Evolutionary conservation across 2,888 invertebrate species (phyloP).

Genomic region (Conus canariensis): DNA sequence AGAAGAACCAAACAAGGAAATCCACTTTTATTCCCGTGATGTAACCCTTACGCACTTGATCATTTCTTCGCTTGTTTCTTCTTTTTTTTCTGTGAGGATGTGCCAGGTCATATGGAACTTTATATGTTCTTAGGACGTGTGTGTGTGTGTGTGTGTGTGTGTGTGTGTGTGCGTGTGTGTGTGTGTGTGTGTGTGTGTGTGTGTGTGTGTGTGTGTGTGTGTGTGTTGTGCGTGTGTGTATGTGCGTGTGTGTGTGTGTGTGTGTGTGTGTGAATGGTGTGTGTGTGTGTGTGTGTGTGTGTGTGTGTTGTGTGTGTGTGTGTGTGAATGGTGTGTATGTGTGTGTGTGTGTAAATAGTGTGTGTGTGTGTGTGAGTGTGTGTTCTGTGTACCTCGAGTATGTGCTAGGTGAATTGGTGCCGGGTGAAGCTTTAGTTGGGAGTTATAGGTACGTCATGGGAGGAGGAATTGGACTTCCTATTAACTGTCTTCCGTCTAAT

Average conservation of each 20-base stretch:
- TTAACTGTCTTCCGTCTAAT: no score
- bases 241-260: not conserved
- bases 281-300: not conserved
- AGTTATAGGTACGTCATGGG: no score
- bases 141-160: conserved; percentile 29
- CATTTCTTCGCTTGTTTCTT: no score
- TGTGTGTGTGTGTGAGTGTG: conserved; percentile 33
- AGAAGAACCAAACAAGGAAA: no score
- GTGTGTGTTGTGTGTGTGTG: conserved; percentile 9
- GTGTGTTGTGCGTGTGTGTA: not conserved
- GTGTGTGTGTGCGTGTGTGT: conserved; percentile 31
- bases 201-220: not conserved
- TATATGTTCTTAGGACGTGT: conserved; percentile 10
- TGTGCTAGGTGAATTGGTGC: not conserved
- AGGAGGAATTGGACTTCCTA: no score
- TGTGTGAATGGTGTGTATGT: conserved; percentile 15
- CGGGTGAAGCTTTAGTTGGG: no score
- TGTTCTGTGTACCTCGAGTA: not conserved
- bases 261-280: not conserved
- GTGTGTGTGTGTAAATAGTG: conserved; percentile 28
- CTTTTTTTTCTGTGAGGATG: no score
- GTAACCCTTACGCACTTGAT: no score
- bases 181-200: conserved; percentile 29
- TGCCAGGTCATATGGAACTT: no score
- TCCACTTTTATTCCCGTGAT: no score